A percentile compares a stretch with the other conserved stretches of the same genome.
Evolutionary conservation across 1,140 invertebrate species (phyloP).

Genomic region (Chrysomallon squamiferum): DNA sequence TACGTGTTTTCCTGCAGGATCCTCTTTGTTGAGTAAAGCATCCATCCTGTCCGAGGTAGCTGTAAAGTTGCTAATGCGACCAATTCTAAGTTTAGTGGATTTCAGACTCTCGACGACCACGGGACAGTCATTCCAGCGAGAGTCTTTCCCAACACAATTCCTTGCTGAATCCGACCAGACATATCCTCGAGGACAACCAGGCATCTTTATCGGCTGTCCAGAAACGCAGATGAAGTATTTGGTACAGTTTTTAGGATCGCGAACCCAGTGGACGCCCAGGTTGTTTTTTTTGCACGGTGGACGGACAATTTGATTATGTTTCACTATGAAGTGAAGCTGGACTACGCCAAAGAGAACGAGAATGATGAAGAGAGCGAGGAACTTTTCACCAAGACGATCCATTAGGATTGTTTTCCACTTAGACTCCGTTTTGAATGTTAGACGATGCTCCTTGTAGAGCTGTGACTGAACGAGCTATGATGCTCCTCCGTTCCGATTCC

Average conservation of each 20-base stretch:
- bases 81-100: not conserved
- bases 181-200: not conserved
- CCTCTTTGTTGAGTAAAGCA: slow-evolving; percentile 6
- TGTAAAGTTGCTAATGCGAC: not conserved
- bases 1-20: not conserved
- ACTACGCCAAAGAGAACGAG: slow-evolving; percentile 3
- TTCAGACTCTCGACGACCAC: not conserved
- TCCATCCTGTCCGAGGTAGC: slow-evolving; percentile 6
- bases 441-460: too few species aligned
- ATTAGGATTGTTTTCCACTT: not conserved
- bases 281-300: not conserved
- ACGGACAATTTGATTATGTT: not conserved
- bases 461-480: too few species aligned
- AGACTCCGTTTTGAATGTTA: too few species aligned
- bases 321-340: slow-evolving; percentile 17
- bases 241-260: slow-evolving; percentile 8
- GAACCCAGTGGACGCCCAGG: slow-evolving; percentile 15
- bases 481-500: too few species aligned
- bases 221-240: slow-evolving; percentile 15
- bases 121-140: slow-evolving; percentile 15
- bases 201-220: slow-evolving; percentile 11
- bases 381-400: not conserved
- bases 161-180: slow-evolving; percentile 10
- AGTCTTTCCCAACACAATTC: slow-evolving; percentile 12
- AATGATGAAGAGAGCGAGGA: slow-evolving; percentile 12